phyloP scores from a whole-genome alignment of 2,113 vertebrate species.

The Phylloscopus trochilus region DNA sequence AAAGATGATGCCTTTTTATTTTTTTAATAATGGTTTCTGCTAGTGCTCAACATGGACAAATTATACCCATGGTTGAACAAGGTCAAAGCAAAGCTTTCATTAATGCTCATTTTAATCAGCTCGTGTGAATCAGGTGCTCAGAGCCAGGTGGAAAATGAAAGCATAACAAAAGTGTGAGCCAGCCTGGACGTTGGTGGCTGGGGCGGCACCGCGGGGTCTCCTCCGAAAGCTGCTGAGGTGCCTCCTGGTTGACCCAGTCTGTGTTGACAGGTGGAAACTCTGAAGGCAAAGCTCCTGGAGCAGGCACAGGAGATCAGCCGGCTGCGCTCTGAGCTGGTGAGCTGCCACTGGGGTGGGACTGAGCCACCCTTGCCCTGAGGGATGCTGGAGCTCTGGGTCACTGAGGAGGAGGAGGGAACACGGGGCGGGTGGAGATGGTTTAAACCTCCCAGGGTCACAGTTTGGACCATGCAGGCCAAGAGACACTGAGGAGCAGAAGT shows the following conservation, averaged over 20 bases:
- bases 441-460: not conserved
- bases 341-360: not conserved
- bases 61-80: not conserved
- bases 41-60: not conserved
- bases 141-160: conserved; percentile 7
- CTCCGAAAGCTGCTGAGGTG: not conserved
- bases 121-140: not conserved
- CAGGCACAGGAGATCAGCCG: conserved; percentile 86
- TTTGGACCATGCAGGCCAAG: accelerated
- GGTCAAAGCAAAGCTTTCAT: conserved; percentile 40
- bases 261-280: conserved; percentile 80
- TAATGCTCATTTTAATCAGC: not conserved
- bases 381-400: accelerated
- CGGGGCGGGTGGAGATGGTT: accelerated
- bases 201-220: not conserved
- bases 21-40: conserved; percentile 26
- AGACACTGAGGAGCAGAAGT: accelerated
- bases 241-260: not conserved
- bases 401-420: accelerated
- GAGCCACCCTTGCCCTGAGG: not conserved
- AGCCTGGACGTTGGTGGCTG: not conserved
- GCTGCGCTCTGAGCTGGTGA: conserved; percentile 87
- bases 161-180: not conserved
- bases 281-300: conserved; percentile 84
- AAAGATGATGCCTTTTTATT: not conserved